Conservation (phyloP, 2,888 invertebrate genomes). For the Tetropium fuscum region DNA sequence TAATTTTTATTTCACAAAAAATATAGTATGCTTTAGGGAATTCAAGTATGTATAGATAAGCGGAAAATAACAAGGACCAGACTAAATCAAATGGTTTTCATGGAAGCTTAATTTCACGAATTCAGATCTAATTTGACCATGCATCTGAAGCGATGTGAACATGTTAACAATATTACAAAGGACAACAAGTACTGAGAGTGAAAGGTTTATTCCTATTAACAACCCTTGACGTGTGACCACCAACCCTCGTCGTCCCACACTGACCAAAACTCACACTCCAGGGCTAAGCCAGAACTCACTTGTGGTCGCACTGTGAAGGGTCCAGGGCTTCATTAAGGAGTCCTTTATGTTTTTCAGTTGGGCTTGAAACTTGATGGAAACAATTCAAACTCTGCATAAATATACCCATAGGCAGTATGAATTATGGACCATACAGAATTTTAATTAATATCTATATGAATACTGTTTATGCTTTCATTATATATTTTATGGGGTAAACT, state of each 20-base stretch:
- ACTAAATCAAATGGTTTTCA: too few relatives aligned
- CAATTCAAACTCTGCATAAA: slow-evolving; percentile 14
- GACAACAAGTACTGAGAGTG: slow-evolving; percentile 17
- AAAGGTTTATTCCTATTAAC: slow-evolving; percentile 25
- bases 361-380: slow-evolving; percentile 16
- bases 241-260: slow-evolving; percentile 21
- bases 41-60: too few relatives aligned
- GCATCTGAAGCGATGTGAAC: neutral
- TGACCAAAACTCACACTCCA: slow-evolving; percentile 22
- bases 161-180: slow-evolving; percentile 11
- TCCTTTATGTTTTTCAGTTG: slow-evolving; percentile 25
- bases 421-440: too few relatives aligned
- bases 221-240: slow-evolving; percentile 19
- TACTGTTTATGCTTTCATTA: too few relatives aligned
- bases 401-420: slow-evolving; percentile 1
- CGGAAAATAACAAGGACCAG: too few relatives aligned
- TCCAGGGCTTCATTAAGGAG: slow-evolving; percentile 24
- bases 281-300: slow-evolving; percentile 17
- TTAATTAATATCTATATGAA: too few relatives aligned
- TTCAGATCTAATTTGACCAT: neutral
- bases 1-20: too few relatives aligned
- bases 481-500: too few relatives aligned
- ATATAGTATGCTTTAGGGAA: too few relatives aligned
- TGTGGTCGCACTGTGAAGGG: slow-evolving; percentile 18
- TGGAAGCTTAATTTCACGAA: too few relatives aligned